Conservation (phyloP, 2,888 invertebrate species). For the Trissonchulus sp. region DNA sequence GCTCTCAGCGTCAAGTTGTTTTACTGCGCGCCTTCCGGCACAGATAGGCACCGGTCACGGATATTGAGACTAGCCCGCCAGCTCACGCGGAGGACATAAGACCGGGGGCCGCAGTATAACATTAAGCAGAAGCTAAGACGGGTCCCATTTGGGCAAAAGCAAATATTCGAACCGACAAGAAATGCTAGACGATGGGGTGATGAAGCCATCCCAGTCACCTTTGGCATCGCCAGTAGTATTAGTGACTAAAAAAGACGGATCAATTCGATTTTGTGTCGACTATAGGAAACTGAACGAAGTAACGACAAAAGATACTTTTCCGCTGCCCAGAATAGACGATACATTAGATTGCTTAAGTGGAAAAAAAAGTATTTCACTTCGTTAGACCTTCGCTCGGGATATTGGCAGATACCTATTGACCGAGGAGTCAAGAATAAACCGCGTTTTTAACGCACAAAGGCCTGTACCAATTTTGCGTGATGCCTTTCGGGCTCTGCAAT, state of each 20-base stretch:
- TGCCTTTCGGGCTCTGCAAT: no score
- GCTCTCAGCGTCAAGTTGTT: no score
- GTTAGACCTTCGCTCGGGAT: slow-evolving; percentile 34
- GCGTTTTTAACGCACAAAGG: slow-evolving; percentile 10
- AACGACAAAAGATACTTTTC: no score
- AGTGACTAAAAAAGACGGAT: neutral
- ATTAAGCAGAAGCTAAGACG: neutral
- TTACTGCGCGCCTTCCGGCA: no score
- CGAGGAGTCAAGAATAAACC: neutral
- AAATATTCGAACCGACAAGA: neutral
- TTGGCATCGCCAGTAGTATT: slow-evolving; percentile 2
- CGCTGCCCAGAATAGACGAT: no score
- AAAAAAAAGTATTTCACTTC: slow-evolving; percentile 21
- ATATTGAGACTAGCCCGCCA: no score
- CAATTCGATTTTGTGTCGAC: no score
- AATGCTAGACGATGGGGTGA: slow-evolving; percentile 18
- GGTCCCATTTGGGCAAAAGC: neutral
- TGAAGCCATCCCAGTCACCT: neutral
- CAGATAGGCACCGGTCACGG: no score
- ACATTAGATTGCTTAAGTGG: neutral
- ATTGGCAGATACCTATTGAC: neutral
- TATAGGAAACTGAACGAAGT: neutral
- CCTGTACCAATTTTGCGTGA: neutral
- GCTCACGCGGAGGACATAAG: no score
- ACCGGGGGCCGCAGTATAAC: no score